These are phyloP conservation scores for Himalopsyche phryganea DNA, from an alignment of 1,140 invertebrate species.

Conservation along the genomic window DNA sequence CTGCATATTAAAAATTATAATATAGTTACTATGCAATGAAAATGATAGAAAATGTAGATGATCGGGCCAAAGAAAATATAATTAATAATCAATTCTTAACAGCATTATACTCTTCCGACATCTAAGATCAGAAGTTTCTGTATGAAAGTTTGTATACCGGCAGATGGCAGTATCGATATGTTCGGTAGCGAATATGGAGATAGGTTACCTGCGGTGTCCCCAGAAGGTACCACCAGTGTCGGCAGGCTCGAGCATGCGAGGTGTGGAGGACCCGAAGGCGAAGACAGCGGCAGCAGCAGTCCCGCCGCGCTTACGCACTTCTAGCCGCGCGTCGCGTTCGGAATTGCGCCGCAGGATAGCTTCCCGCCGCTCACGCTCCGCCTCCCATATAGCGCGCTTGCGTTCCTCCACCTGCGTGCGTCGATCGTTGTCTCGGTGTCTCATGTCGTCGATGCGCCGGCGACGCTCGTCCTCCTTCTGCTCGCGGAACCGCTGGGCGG, in stretches of 20 bases:
- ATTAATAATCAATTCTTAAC: too few species aligned
- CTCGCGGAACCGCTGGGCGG: slow-evolving; percentile 82
- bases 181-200: too few species aligned
- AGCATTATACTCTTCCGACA: too few species aligned
- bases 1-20: too few species aligned
- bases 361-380: slow-evolving; percentile 77
- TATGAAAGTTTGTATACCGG: too few species aligned
- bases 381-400: slow-evolving; percentile 82
- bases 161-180: too few species aligned
- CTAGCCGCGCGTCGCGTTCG: slow-evolving; percentile 78
- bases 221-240: slow-evolving; percentile 76
- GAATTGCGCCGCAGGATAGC: slow-evolving; percentile 79
- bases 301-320: slow-evolving; percentile 75
- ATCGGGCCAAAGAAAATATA: too few species aligned
- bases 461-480: slow-evolving; percentile 81
- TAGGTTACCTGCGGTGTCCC: slow-evolving; percentile 75
- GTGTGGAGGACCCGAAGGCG: slow-evolving; percentile 86
- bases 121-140: too few species aligned
- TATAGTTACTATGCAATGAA: too few species aligned
- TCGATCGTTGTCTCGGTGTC: slow-evolving; percentile 71
- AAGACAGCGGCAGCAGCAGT: slow-evolving; percentile 70
- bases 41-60: too few species aligned
- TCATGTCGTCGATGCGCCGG: slow-evolving; percentile 74
- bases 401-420: slow-evolving; percentile 76
- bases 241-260: slow-evolving; percentile 77